Evolutionary conservation across 2,113 vertebrate species (phyloP), one percentile per base, ranked within the genome.

Genomic region (Callochromis pleurospilus): DNA sequence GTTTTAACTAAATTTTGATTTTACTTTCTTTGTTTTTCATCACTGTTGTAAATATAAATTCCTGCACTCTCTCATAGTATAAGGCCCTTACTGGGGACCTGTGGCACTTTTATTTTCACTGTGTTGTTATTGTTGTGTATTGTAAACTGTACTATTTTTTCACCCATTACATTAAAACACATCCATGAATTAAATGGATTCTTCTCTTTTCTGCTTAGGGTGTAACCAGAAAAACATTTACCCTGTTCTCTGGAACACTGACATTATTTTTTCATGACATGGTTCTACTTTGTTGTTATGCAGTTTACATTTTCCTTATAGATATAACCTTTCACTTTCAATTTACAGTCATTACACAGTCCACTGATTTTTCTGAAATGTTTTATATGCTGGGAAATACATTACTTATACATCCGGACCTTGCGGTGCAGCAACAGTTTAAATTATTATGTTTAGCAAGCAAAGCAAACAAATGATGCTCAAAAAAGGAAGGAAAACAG

Each of bases 131-230:
- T 51, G 17, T 4, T 51, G 17, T 51, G 47, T 51, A 51, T 51
- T 51, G 47, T 51, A 51, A 51, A 19, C 47, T 51, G 17, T 5
- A 51, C 47, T 19, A 51, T 49, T 51, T 51, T 51, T 49, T 49
- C 47, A 51, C 1, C 47, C 47, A 51, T 1, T 51, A 19, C 3
- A 51, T 51, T 51, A 5, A 9, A 51, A 51, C 17, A 51, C 3
- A 0, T 51, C 47, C 17, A 51, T 51, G 47, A 51, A 51, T 51
- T 0, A 51, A 8, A 51, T 51, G 47, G 7, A 51, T 51, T 51
- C 17, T 9, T 51, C 17, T 51, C 0, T 51, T 51, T 49, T 0
- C 0, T 51, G 47, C 47, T 51, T 9, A 1, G 7, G 17, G 0
- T 0, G 17, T 51, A 51, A 51, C 0, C 47, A 51, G 47, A 51